Percentiles rank a stretch among this genome's conserved stretches.
Evolutionary conservation across 2,113 vertebrate genomes (phyloP).

Genomic region (Myotis davidii): DNA sequence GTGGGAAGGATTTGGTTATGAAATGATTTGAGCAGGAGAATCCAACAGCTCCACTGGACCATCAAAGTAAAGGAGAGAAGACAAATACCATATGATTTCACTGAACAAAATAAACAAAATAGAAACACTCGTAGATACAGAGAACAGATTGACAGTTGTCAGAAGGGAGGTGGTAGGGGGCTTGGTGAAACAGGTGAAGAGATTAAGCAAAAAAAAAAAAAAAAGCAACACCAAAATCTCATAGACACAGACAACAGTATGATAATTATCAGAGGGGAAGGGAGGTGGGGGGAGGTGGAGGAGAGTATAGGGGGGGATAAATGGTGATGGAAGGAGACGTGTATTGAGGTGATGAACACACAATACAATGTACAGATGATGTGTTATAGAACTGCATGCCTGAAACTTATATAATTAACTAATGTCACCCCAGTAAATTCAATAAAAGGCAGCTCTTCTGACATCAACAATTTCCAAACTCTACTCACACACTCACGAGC

Average conservation of each 20-base stretch:
- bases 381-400: neutral
- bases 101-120: neutral
- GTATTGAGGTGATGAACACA: neutral
- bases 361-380: neutral
- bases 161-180: neutral
- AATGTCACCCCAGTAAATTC: neutral
- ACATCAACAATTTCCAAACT: neutral
- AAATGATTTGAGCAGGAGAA: neutral
- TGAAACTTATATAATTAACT: neutral
- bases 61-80: neutral
- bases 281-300: no score
- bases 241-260: neutral
- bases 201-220: neutral
- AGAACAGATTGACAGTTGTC: neutral
- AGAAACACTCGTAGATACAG: neutral
- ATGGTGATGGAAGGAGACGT: neutral
- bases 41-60: neutral
- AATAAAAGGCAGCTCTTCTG: neutral
- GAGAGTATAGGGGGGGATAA: neutral
- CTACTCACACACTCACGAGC: no score
- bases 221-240: neutral
- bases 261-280: neutral
- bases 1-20: neutral
- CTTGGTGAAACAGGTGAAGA: neutral
- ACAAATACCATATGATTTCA: neutral